phyloP scores from a whole-genome alignment of 2,797 vertebrate species.

The Muscicapa striata region DNA sequence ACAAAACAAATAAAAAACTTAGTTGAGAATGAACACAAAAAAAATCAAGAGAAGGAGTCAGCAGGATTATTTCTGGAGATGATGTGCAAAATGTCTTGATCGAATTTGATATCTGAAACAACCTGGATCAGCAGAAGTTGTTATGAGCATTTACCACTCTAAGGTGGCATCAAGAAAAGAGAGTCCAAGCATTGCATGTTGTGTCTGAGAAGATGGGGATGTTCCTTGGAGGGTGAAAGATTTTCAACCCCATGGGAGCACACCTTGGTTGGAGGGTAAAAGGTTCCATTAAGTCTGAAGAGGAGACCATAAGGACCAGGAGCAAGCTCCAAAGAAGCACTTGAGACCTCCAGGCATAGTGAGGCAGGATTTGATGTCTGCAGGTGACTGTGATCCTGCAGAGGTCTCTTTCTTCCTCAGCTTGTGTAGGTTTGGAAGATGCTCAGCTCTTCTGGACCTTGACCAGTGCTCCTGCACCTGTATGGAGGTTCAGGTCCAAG shows the following conservation, averaged over 20 bases:
- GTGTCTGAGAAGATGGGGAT: not conserved
- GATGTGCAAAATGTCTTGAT: not conserved
- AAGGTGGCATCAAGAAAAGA: fast-evolving
- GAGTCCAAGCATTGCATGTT: fast-evolving
- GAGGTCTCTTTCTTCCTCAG: not conserved
- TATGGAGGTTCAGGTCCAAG: not conserved
- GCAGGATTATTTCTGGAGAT: not conserved
- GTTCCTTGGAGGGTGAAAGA: not conserved
- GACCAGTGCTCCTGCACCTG: not conserved
- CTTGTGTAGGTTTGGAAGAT: not conserved
- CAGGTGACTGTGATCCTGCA: not conserved
- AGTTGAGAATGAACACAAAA: not conserved
- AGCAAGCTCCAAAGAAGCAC: not conserved
- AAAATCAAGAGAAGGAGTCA: not conserved
- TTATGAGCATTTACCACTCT: not conserved
- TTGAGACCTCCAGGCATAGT: not conserved
- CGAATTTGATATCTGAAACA: fast-evolving
- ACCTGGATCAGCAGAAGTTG: not conserved
- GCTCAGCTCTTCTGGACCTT: not conserved
- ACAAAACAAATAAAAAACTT: not conserved
- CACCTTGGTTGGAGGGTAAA: not conserved
- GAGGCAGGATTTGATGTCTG: not conserved
- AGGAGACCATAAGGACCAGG: not conserved
- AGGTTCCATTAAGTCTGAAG: not conserved
- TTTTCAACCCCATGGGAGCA: not conserved